phyloP scores from a whole-genome alignment of 2,113 vertebrate genomes.

The Nansenia antarctica region DNA sequence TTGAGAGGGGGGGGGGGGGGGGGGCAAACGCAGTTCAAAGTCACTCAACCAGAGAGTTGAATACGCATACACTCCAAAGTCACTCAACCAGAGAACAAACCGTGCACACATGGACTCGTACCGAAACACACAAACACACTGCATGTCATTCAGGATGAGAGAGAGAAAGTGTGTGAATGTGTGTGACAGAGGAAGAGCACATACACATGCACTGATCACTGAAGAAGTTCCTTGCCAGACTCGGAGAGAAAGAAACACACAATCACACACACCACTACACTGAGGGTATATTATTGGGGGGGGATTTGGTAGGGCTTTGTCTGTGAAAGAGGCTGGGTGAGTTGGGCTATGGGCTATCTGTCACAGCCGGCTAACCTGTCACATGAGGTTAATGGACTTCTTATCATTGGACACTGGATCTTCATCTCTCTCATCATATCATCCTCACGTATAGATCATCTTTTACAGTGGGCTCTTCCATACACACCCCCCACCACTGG shows the following conservation, averaged over 20 bases:
- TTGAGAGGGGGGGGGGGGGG: too few species aligned
- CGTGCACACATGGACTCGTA: background rate
- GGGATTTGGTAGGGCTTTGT: background rate
- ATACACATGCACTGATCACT: too few species aligned
- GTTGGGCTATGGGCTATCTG: conserved; percentile 58
- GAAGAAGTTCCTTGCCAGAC: too few species aligned
- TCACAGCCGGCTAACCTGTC: conserved; percentile 63
- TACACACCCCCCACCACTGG: background rate
- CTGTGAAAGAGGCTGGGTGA: conserved; percentile 32
- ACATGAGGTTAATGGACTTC: conserved; percentile 69
- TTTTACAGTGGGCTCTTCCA: background rate
- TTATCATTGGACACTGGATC: conserved; percentile 45
- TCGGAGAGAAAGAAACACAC: too few species aligned
- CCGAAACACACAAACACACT: conserved; percentile 14
- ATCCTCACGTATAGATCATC: too few species aligned
- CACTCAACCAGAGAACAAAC: background rate
- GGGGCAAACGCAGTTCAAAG: background rate
- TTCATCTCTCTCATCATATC: conserved; percentile 44
- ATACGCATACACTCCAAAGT: background rate
- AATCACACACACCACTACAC: background rate
- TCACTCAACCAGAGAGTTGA: conserved; percentile 8
- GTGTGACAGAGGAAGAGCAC: too few species aligned
- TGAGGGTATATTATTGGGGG: background rate
- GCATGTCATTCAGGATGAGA: background rate
- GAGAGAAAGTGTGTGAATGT: background rate